phyloP scores from a whole-genome alignment of 2,888 invertebrate genomes.

The Perithous albicinctus region DNA sequence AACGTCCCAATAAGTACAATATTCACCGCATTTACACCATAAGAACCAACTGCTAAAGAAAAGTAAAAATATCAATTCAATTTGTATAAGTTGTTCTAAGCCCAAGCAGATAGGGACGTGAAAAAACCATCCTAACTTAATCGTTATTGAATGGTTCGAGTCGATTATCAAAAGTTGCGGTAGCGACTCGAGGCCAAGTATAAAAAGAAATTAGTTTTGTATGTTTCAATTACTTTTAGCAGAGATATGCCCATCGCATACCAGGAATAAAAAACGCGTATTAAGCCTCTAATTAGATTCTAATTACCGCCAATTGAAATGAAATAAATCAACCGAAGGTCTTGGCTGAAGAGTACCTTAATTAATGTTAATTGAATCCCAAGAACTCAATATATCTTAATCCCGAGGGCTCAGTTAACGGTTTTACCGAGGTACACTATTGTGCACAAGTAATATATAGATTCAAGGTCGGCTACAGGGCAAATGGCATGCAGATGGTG shows the following conservation, averaged over 20 bases:
- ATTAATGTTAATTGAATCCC: constrained; percentile 35
- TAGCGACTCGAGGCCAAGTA: too few species aligned
- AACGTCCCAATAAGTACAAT: too few species aligned
- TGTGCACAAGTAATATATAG: background rate
- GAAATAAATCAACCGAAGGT: background rate
- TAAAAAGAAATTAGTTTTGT: too few species aligned
- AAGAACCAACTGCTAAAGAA: too few species aligned
- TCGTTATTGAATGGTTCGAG: too few species aligned
- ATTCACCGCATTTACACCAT: too few species aligned
- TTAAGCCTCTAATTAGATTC: constrained; percentile 1
- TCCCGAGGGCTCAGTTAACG: constrained; percentile 27
- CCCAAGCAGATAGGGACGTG: too few species aligned
- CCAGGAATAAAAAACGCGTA: background rate
- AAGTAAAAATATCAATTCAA: too few species aligned
- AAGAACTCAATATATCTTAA: constrained; percentile 12
- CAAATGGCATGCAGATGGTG: background rate
- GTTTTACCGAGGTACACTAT: constrained; percentile 17
- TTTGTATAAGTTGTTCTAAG: too few species aligned
- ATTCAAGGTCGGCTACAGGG: constrained; percentile 10
- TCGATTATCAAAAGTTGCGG: too few species aligned
- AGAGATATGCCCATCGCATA: background rate
- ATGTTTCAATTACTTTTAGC: background rate
- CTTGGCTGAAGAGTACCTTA: background rate
- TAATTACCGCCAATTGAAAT: background rate
- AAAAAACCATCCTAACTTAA: too few species aligned